Evolutionary conservation across 2,797 vertebrate species (phyloP).

Genomic region (Danio aesculapii): DNA sequence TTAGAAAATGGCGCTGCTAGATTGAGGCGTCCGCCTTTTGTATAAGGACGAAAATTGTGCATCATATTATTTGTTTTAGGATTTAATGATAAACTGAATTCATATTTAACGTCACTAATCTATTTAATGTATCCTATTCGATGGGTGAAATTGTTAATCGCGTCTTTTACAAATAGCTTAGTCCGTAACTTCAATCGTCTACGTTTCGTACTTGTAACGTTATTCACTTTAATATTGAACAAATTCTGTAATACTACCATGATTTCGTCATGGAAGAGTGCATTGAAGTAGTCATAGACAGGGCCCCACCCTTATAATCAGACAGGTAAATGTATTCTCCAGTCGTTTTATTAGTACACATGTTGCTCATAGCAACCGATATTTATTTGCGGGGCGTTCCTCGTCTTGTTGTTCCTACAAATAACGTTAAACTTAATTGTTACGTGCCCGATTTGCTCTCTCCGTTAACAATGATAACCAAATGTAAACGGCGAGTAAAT

Average conservation of each 20-base stretch:
- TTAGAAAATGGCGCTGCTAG: slow-evolving; percentile 5
- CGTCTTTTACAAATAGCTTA: neutral
- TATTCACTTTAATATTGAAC: neutral
- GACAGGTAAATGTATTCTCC: slow-evolving; percentile 46
- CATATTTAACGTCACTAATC: neutral
- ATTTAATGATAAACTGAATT: too few species aligned
- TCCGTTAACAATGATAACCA: neutral
- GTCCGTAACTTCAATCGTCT: neutral
- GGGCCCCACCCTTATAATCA: slow-evolving; percentile 52
- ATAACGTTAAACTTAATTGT: slow-evolving; percentile 27
- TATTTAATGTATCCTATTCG: neutral
- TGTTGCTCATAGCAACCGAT: slow-evolving; percentile 8
- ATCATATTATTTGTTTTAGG: too few species aligned
- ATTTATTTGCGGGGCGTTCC: neutral
- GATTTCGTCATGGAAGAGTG: neutral
- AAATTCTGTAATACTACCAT: neutral
- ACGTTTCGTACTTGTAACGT: neutral
- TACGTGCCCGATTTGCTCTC: slow-evolving; percentile 36
- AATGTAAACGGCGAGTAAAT: slow-evolving; percentile 4
- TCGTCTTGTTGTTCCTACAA: neutral
- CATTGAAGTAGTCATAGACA: slow-evolving; percentile 27
- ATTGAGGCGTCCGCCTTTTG: neutral
- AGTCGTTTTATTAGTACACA: neutral
- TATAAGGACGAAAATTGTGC: neutral
- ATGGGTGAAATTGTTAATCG: neutral